Evolutionary conservation across 2,113 vertebrate genomes (phyloP).

Genomic region (Himantopus leucocephalus): DNA sequence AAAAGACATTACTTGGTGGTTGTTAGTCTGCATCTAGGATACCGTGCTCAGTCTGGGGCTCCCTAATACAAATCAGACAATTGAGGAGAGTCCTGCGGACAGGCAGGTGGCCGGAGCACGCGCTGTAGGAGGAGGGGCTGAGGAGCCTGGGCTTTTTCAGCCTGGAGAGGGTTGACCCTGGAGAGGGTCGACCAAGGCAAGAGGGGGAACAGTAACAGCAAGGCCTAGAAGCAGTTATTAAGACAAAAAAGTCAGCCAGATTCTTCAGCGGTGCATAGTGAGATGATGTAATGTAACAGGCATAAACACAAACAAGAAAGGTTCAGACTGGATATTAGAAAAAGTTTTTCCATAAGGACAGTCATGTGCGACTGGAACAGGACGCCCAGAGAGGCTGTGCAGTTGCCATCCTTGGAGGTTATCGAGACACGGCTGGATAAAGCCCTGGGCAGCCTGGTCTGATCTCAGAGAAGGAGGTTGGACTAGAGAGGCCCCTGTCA

Average conservation of each 20-base stretch:
- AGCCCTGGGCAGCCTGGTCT: neutral
- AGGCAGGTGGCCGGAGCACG: neutral
- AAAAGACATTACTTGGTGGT: neutral
- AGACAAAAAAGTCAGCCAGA: neutral
- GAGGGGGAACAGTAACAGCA: neutral
- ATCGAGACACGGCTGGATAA: neutral
- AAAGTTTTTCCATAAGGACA: neutral
- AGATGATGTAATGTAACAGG: neutral
- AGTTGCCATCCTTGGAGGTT: neutral
- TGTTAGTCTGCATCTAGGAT: neutral
- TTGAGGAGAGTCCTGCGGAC: neutral
- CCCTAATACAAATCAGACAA: neutral
- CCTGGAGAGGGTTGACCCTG: neutral
- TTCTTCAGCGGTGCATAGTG: neutral
- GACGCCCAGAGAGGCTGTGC: neutral
- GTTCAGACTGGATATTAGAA: neutral
- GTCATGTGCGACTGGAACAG: neutral
- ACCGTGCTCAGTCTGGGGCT: neutral
- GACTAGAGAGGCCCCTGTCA: neutral
- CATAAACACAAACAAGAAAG: neutral
- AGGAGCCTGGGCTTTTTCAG: neutral
- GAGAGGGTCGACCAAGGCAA: neutral
- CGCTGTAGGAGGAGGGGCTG: neutral
- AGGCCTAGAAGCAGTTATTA: neutral
- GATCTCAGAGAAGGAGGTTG: neutral